Evolutionary conservation across 2,888 invertebrate genomes (phyloP).

Genomic region (Mimumesa dahlbomi): DNA sequence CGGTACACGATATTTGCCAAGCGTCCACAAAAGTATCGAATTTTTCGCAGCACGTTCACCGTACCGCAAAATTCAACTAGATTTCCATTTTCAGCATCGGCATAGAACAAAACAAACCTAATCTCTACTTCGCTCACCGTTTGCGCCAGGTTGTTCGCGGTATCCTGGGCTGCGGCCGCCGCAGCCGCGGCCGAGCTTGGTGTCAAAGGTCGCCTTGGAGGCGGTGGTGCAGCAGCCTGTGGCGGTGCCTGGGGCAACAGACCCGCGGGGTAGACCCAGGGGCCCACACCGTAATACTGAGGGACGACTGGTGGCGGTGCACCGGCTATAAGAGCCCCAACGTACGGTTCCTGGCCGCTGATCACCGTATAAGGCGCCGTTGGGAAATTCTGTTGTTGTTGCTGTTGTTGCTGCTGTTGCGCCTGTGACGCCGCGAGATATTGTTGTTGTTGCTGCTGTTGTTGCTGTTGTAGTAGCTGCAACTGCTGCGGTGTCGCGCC

Average conservation of each 20-base stretch:
- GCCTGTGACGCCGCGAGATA: slow-evolving; percentile 86
- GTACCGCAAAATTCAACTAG: no score
- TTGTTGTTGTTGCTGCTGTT: slow-evolving; percentile 84
- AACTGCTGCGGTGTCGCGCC: slow-evolving; percentile 83
- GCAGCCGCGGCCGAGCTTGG: slow-evolving; percentile 87
- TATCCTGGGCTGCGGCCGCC: slow-evolving; percentile 84
- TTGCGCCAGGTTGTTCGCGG: slow-evolving; percentile 80
- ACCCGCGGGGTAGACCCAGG: slow-evolving; percentile 95
- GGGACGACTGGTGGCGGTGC: slow-evolving; percentile 85
- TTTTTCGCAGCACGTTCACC: no score
- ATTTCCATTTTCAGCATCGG: no score
- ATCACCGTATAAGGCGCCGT: slow-evolving; percentile 94
- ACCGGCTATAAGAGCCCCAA: slow-evolving; percentile 89
- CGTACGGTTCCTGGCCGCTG: slow-evolving; percentile 91
- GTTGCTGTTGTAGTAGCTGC: slow-evolving; percentile 85
- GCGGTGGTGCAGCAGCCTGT: slow-evolving; percentile 82
- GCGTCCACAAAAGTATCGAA: no score
- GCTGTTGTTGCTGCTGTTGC: slow-evolving; percentile 88
- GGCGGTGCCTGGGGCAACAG: slow-evolving; percentile 85
- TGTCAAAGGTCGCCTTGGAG: slow-evolving; percentile 87
- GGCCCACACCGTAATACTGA: slow-evolving; percentile 95
- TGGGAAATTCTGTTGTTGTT: slow-evolving; percentile 90
- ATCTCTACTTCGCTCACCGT: no score
- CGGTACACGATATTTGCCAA: no score
- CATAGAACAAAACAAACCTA: no score